Percentiles rank a stretch among this genome's conserved stretches.
Conservation (phyloP, 2,797 vertebrate species). For the Scarus forsteni region DNA sequence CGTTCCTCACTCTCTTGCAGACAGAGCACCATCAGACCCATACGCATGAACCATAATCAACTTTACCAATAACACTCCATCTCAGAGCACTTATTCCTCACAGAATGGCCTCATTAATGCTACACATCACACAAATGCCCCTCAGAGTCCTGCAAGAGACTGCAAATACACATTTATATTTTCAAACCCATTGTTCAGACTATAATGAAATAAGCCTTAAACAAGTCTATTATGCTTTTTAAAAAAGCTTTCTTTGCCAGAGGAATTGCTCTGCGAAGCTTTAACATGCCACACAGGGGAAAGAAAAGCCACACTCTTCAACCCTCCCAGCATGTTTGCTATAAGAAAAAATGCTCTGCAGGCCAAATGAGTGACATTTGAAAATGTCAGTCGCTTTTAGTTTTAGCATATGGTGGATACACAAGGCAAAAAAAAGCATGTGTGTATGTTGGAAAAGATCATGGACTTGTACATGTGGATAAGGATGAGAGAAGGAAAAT, state of each 20-base stretch:
- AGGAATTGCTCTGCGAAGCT: conserved; percentile 31
- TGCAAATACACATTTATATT: conserved; percentile 67
- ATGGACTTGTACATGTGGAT: conserved; percentile 76
- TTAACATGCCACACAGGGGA: conserved; percentile 15
- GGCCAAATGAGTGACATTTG: conserved; percentile 60
- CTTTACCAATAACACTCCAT: conserved; percentile 82
- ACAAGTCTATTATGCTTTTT: conserved; percentile 56
- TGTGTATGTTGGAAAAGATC: conserved; percentile 76
- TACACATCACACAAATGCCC: conserved; percentile 72
- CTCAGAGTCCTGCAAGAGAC: conserved; percentile 57
- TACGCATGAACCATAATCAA: conserved; percentile 73
- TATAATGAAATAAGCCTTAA: conserved; percentile 67
- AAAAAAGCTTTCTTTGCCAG: conserved; percentile 38
- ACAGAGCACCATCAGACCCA: conserved; percentile 63
- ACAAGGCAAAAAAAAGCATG: neutral
- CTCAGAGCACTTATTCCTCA: conserved; percentile 79
- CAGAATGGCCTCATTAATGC: conserved; percentile 76
- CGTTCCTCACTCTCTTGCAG: conserved; percentile 37
- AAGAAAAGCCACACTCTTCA: conserved; percentile 9
- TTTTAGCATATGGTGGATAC: conserved; percentile 17
- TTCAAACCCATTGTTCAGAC: conserved; percentile 63
- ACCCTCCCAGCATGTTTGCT: conserved; percentile 1
- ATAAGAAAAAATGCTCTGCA: conserved; percentile 33
- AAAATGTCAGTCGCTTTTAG: conserved; percentile 51
- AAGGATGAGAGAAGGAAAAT: conserved; percentile 28